Evolutionary conservation across 2,888 invertebrate genomes (phyloP).

Genomic region (Dioctria linearis): DNA sequence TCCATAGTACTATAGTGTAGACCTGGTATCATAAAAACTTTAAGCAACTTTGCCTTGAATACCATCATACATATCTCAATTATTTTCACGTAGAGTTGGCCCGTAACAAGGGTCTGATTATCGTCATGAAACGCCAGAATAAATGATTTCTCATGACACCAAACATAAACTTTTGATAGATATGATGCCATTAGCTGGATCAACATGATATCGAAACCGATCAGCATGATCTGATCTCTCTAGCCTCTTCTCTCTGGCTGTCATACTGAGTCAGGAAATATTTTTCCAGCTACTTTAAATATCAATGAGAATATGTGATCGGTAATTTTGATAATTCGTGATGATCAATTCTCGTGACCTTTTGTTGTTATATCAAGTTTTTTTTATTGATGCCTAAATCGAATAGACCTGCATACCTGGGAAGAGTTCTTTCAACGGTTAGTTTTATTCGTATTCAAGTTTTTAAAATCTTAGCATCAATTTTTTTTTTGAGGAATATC

Average conservation of each 20-base stretch:
- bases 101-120: conserved; percentile 12
- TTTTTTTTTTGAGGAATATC: too few species aligned
- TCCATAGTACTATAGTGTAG: too few species aligned
- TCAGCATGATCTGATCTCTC: conserved; percentile 42
- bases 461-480: not conserved
- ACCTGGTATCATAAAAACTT: too few species aligned
- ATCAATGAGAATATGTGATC: conserved; percentile 44
- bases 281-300: conserved; percentile 47
- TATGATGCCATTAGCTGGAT: conserved; percentile 47
- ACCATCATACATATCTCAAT: not conserved
- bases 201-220: conserved; percentile 41
- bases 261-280: conserved; percentile 36
- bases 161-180: conserved; percentile 40
- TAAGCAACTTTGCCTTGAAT: too few species aligned
- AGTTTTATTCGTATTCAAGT: not conserved
- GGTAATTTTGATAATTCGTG: conserved; percentile 46
- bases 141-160: conserved; percentile 47
- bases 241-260: not conserved
- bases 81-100: not conserved
- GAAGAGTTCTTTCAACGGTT: conserved; percentile 25
- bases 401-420: conserved; percentile 19
- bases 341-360: conserved; percentile 46
- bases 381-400: conserved; percentile 8
- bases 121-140: conserved; percentile 30
- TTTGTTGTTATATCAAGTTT: conserved; percentile 28